Conservation (phyloP, 2,797 vertebrate species). For the Dallia pectoralis region DNA sequence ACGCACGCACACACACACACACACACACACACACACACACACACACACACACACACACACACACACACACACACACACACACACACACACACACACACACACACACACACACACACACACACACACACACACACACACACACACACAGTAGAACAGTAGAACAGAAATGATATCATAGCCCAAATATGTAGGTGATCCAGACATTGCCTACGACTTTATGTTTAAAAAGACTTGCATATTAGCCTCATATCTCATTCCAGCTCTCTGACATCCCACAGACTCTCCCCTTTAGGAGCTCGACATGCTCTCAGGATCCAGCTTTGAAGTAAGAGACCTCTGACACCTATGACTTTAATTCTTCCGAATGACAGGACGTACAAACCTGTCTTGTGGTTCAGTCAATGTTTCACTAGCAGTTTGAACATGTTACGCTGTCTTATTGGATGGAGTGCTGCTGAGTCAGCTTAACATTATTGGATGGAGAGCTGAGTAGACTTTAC, state of each 20-base stretch:
- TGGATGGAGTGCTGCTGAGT: too few relatives aligned
- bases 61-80: too few relatives aligned
- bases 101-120: too few relatives aligned
- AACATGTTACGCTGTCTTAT: background rate
- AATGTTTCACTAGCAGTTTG: background rate
- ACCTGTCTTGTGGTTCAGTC: background rate
- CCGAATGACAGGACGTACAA: slow-evolving; percentile 13
- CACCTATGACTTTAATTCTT: slow-evolving; percentile 12
- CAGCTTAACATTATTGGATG: too few relatives aligned
- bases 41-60: too few relatives aligned
- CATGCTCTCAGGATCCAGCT: slow-evolving; percentile 23
- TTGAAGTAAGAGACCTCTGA: slow-evolving; percentile 31
- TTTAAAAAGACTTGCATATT: slow-evolving; percentile 40
- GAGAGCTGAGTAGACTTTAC: too few relatives aligned
- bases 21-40: too few relatives aligned
- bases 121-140: too few relatives aligned
- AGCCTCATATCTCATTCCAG: slow-evolving; percentile 33
- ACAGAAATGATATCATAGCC: slow-evolving; percentile 44
- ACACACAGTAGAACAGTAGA: slow-evolving; percentile 16
- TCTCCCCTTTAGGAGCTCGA: slow-evolving; percentile 32
- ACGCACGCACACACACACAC: too few relatives aligned
- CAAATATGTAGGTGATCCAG: slow-evolving; percentile 51
- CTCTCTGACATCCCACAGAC: slow-evolving; percentile 40
- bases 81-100: too few relatives aligned
- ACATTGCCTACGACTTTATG: slow-evolving; percentile 44